A percentile compares a stretch with the other conserved stretches of the same genome.
phyloP scores from a whole-genome alignment of 2,888 invertebrate species.

The Parnassius apollo region DNA sequence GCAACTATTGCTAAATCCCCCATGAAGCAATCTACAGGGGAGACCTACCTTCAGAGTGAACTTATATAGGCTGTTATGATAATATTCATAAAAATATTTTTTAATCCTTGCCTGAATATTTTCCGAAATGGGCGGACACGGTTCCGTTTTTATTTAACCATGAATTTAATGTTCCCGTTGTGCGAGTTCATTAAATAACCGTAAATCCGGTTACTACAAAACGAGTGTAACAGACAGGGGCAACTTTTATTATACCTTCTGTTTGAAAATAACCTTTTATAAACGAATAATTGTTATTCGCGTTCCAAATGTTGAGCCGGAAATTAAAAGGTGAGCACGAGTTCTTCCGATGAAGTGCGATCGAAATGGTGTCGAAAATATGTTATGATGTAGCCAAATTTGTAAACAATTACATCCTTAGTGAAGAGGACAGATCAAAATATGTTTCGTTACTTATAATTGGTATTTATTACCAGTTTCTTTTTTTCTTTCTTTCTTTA shows the following conservation, averaged over 20 bases:
- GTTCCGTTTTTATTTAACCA: constrained; percentile 21
- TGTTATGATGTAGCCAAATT: not conserved
- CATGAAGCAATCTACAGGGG: too few relatives aligned
- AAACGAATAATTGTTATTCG: constrained; percentile 26
- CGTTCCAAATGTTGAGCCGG: constrained; percentile 23
- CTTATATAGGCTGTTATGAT: too few relatives aligned
- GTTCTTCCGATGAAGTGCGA: constrained; percentile 15
- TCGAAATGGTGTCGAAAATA: not conserved
- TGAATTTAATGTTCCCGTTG: constrained; percentile 17
- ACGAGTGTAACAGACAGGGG: constrained; percentile 21
- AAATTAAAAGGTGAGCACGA: constrained; percentile 23
- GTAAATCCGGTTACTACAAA: constrained; percentile 19
- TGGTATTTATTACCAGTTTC: too few relatives aligned
- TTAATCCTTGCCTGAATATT: not conserved
- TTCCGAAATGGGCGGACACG: constrained; percentile 3
- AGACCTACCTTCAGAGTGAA: too few relatives aligned
- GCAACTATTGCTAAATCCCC: too few relatives aligned
- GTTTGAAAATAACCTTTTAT: constrained; percentile 27
- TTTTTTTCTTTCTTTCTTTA: too few relatives aligned
- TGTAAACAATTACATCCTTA: too few relatives aligned
- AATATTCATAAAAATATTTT: not conserved
- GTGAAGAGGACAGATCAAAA: too few relatives aligned
- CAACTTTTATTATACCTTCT: constrained; percentile 24
- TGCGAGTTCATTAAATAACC: constrained; percentile 22
- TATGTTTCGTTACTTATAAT: too few relatives aligned